Percentiles rank a stretch among this genome's conserved stretches.
These are phyloP conservation scores for Nymphicus hollandicus DNA, from an alignment of 2,113 vertebrate species.

Conservation along the genomic window DNA sequence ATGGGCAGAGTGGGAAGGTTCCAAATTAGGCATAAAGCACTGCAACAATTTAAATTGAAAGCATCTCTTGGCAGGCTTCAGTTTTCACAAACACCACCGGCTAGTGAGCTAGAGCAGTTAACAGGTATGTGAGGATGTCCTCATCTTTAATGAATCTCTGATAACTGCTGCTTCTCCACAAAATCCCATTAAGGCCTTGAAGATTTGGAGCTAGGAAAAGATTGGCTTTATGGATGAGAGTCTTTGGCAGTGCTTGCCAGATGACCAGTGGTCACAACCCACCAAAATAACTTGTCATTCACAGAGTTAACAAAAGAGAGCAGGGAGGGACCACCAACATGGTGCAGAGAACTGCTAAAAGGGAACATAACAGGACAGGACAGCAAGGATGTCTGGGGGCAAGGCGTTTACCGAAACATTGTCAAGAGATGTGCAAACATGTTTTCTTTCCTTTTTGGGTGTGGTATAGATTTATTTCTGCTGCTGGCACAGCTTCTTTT, in stretches of 20 bases:
- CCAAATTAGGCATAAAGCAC: neutral
- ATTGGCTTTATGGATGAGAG: neutral
- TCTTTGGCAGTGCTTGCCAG: neutral
- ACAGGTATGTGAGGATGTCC: neutral
- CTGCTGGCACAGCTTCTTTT: neutral
- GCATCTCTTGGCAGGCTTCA: neutral
- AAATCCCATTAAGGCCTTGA: conserved; percentile 16
- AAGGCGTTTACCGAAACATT: neutral
- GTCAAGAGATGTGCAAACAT: neutral
- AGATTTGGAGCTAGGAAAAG: neutral
- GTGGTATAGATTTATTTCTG: neutral
- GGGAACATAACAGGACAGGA: neutral
- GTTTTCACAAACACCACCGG: neutral
- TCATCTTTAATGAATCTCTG: conserved; percentile 25
- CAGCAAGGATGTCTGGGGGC: neutral
- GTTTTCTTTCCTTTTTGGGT: neutral
- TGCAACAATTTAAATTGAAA: neutral
- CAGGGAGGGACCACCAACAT: neutral
- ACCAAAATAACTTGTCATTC: neutral
- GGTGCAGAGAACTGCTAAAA: neutral
- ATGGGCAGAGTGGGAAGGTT: neutral
- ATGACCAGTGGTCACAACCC: neutral
- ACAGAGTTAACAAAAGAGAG: neutral
- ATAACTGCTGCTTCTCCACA: neutral
- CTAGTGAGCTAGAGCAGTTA: conserved; percentile 28